Evolutionary conservation across 23 tunicate genomes (phyloP), one percentile per base, ranked within the genome.

Genomic region (Halocynthia aurantium): DNA sequence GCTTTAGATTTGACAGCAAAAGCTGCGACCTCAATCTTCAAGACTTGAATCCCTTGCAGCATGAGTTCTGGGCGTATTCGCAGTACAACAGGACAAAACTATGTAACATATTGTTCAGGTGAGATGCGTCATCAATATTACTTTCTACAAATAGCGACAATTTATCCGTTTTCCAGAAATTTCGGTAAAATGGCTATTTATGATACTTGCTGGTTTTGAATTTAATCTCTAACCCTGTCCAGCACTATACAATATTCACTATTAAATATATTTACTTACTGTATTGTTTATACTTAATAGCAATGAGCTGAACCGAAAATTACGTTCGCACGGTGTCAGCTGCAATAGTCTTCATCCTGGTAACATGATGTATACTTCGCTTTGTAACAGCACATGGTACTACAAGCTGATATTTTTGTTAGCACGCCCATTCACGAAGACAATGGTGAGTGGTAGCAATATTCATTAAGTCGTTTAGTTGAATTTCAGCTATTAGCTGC

Each of bases 91-190:
- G 99, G 52, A 51, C 83, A 19, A 94, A 94, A 62, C 57, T 88
- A 31, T 94, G 99, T 63, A 94, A 94, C 63, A 77, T 94, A 17
- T 77, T 94, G 60, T 88, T 88, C 85, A 94, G 94, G 95, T 82
- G 62, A 67, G 60, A 11, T 17, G 20, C 62, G 2, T 73, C 8
- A 15, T 57, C 50, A 57, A 31, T 9, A 76, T 76, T 2, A 58
- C 63, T 4, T 31, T 31, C 4, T 31, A 31, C 44, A 31, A 31
- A 31, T 31, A 31, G 44, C 2, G 44, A 31, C 2, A 1, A 31
- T 31, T n/a, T n/a, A n/a, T n/a, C n/a, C n/a, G n/a, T n/a, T n/a
- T n/a, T n/a, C n/a, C n/a, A n/a, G 44, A 4, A 31, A 31, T 31
- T 31, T 31, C 44, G 44, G 1, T 31, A 1, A 31, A 31, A 31